Evolutionary conservation across 1,140 invertebrate genomes (phyloP), one percentile per base, ranked within the genome.

Genomic region (Arctopsyche grandis): DNA sequence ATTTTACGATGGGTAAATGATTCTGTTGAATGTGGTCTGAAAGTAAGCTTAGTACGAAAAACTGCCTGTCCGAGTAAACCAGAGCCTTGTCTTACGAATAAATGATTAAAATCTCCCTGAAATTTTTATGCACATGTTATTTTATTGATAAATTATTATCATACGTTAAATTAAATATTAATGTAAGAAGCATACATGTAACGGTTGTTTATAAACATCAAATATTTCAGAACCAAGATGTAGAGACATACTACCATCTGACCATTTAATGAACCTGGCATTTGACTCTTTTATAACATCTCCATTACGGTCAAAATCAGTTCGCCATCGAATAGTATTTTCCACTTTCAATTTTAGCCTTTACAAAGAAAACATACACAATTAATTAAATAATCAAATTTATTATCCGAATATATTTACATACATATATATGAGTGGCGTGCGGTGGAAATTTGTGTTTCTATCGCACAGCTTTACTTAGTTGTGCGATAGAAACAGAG

Each of bases 1-100:
- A 99, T 98, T 90, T 99, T 99, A 79, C 97, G 92, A 89, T 99
- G 98, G 0, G 98, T 99, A 87, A 99, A 98, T 0, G 97, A 98
- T 84, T 99, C 98, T 0, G 98, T 99, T 0, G 98, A 99, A 86
- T 99, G 97, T 0, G 98, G 97, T 77, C 98, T 91, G 92, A 99
- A 99, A 0, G 96, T 97, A 0, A 99, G 88, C 86, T 99, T 99
- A 0, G 97, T 99, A 60, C 95, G 91, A 86, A 99, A 99, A 4
- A 99, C 96, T 0, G 97, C 95, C 87, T 99, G 98, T 0, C 98
- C 98, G 85, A 99, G 97, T 1, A 99, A 91, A 91, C 98, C 98
- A 0, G 97, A 98, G 44, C 98, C 98, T 92, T 99, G 98, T 14
- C 98, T 91, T 82, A 99, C 96, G 86, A 97, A 99, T 79, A 99